A percentile compares a stretch with the other conserved stretches of the same genome.
phyloP scores from a whole-genome alignment of 2,888 invertebrate species.

The Amiota mariae region DNA sequence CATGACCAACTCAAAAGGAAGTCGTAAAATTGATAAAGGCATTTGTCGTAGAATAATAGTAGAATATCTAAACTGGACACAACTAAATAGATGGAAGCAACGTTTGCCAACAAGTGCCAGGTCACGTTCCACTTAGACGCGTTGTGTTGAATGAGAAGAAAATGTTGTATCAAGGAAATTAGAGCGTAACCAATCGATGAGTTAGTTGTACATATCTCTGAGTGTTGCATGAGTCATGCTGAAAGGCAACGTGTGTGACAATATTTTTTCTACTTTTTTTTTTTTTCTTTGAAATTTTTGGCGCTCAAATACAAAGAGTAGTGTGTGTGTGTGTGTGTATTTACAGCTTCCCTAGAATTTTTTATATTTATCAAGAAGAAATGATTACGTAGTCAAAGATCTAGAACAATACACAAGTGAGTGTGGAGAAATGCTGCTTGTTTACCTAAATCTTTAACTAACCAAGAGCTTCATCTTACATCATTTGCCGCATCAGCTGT shows the following conservation, averaged over 20 bases:
- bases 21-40: slow-evolving; percentile 62
- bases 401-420: no score
- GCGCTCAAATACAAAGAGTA: slow-evolving; percentile 16
- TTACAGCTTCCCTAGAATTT: slow-evolving; percentile 13
- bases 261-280: not conserved
- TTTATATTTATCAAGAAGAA: slow-evolving; percentile 7
- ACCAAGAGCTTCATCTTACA: not conserved
- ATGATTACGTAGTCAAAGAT: slow-evolving; percentile 50
- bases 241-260: slow-evolving; percentile 25
- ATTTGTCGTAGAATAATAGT: slow-evolving; percentile 6
- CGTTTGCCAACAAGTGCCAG: slow-evolving; percentile 49
- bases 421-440: not conserved
- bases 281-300: not conserved
- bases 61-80: slow-evolving; percentile 31
- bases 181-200: slow-evolving; percentile 19
- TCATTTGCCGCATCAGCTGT: slow-evolving; percentile 18
- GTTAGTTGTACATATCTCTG: not conserved
- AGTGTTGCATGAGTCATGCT: slow-evolving; percentile 47
- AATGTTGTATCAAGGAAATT: slow-evolving; percentile 15
- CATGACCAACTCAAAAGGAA: slow-evolving; percentile 49
- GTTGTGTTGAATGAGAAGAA: slow-evolving; percentile 2
- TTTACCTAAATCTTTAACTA: not conserved
- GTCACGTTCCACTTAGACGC: slow-evolving; percentile 57
- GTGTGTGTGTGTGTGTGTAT: not conserved
- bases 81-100: slow-evolving; percentile 38